Base-by-base conservation (phyloP, 2,113 vertebrate species). In the Lycocorax pyrrhopterus region DNA sequence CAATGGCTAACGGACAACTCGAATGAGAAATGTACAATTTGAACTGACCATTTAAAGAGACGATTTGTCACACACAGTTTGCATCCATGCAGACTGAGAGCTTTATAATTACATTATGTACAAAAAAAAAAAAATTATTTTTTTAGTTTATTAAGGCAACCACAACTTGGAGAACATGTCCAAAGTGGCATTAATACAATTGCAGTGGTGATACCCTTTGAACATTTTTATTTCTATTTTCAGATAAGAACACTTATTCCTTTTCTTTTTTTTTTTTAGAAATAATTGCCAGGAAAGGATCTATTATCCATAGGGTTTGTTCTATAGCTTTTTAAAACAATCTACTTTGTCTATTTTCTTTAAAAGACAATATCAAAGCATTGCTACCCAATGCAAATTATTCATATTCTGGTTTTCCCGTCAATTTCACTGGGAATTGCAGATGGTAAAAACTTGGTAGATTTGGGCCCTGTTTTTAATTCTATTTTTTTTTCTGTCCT, bases 91-190 rank as follows among this genome's bases (percentile, higher is more conserved):
- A 98, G 98, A 98, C 98, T 98, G 97, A 98, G 98, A 98, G 98
- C 96, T 97, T 98, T 98, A 98, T 98, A 99, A 97, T 98, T 99
- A 99, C 98, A 99, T 98, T 99, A 99, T 99, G 98, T 99, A 99
- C 99, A 99, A 97, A 97, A 97, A 94, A 92, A 82, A 95, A 92
- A 82, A 84, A 63, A 17, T 14, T 39, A 63, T 58, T 96, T 97
- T 97, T 97, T 98, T 91, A 97, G 93, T 97, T 97, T 98, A 98
- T 98, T 98, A 98, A 98, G 98, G 98, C 98, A 99, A 98, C 98
- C 98, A 98, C 98, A 98, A 98, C 98, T 98, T 98, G 99, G 98
- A 98, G 97, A 98, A 98, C 98, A 97, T 98, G 98, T 98, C 97
- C 98, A 98, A 98, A 97, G 98, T 98, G 97, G 97, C 97, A 95